Base-by-base conservation (phyloP, 2,888 invertebrate species). In the Phorcus lineatus region DNA sequence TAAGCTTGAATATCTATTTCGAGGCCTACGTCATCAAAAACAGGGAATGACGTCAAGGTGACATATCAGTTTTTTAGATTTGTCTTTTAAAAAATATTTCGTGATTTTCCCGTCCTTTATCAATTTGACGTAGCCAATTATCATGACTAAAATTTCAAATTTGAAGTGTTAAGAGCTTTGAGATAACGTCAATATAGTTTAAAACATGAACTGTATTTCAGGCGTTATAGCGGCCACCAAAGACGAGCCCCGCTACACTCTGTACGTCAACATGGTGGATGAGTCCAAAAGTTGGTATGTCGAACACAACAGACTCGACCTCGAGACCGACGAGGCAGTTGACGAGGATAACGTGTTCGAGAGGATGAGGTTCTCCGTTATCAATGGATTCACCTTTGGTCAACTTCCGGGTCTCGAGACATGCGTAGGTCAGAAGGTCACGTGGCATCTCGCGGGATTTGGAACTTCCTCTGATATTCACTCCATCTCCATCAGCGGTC, bases 271-370 rank as follows among this genome's bases (percentile, higher is more conserved):
- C 76, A 75, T 78, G 2, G 78, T 81, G 17, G 82, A 85, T 67
- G 85, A 85, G 40, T 78, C 83, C 40, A 47, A 80, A 22, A 82
- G 81, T 55, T 84, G 83, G 85, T 81, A 79, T 13, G 19, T 79
- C 4, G 47, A 80, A 19, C 19, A 79, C 47, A 85, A 85, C 55
- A n/a, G 80, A 1, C n/a, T 76, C 19, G 77, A 75, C 52, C 81
- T 76, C 19, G 77, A 75, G 40, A 81, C 16, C 24, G 28, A 62
- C 22, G 47, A 47, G 13, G 7, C 47, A 11, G 47, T 11, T 11
- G 13, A 47, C 13, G 11, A 47, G 13, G 47, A 47, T 13, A 11
- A 6, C 13, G 47, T 6, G 47, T 11, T 6, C 13, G 11, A 47
- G 13, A 47, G 47, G 13, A 47, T 47, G 47, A 47, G 47, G 11